phyloP scores from a whole-genome alignment of 2,888 invertebrate genomes.

The Adela reaumurella region DNA sequence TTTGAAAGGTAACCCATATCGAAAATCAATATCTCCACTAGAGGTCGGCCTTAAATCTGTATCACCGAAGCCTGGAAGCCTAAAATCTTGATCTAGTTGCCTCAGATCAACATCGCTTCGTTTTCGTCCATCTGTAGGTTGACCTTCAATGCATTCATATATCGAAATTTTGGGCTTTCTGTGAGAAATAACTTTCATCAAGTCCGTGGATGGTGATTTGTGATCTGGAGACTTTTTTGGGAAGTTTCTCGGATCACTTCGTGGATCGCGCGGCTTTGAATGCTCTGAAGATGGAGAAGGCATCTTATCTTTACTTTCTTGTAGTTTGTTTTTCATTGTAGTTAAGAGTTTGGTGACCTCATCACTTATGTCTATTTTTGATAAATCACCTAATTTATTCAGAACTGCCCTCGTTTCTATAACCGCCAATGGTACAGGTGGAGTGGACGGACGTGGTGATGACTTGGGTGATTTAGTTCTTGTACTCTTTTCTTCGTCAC shows the following conservation, averaged over 20 bases:
- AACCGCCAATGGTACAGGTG: conserved; percentile 44
- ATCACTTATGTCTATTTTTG: conserved; percentile 70
- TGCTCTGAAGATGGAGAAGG: conserved; percentile 22
- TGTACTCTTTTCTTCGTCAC: conserved; percentile 65
- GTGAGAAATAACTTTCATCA: conserved; percentile 7
- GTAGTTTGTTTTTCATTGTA: conserved; percentile 54
- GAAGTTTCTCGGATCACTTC: conserved; percentile 27
- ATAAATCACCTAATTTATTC: conserved; percentile 65
- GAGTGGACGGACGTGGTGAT: conserved; percentile 27
- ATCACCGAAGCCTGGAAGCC: conserved; percentile 57
- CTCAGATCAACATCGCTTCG: conserved; percentile 52
- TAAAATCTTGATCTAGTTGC: conserved; percentile 47
- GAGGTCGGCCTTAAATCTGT: conserved; percentile 59
- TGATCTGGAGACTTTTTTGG: conserved; percentile 38
- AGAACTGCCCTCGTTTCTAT: conserved; percentile 52
- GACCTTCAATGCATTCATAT: conserved; percentile 58
- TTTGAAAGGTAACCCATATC: conserved; percentile 73
- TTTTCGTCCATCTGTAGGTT: conserved; percentile 44
- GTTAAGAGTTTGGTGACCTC: conserved; percentile 68
- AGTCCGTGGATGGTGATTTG: conserved; percentile 8
- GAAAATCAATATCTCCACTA: conserved; percentile 69
- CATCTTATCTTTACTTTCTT: conserved; percentile 27
- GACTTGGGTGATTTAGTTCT: conserved; percentile 36
- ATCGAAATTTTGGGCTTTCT: conserved; percentile 50
- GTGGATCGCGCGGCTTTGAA: conserved; percentile 35